These are phyloP conservation scores for Pipra filicauda DNA, from an alignment of 2,113 vertebrate species.

Conservation along the genomic window DNA sequence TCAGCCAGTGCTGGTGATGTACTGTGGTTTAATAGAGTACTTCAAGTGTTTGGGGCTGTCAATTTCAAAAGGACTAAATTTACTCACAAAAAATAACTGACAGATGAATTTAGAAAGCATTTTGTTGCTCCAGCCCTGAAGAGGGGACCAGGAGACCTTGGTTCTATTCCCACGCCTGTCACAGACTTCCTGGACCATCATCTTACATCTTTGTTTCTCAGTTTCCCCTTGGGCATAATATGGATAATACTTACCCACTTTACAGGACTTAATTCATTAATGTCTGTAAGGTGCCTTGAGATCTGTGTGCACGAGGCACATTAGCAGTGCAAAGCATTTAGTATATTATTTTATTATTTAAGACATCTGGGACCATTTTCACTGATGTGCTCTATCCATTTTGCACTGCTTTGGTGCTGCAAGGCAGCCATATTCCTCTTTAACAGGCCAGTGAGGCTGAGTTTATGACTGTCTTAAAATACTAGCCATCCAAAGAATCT, in stretches of 20 bases:
- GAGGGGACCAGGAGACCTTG: neutral
- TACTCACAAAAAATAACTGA: slow-evolving; percentile 13
- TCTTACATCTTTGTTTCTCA: slow-evolving; percentile 65
- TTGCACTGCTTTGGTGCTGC: slow-evolving; percentile 54
- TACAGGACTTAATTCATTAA: slow-evolving; percentile 68
- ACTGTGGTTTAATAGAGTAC: neutral
- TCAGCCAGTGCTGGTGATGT: neutral
- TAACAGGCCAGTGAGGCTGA: slow-evolving; percentile 17
- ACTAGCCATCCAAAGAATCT: neutral
- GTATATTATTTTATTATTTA: slow-evolving; percentile 72
- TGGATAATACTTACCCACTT: slow-evolving; percentile 58
- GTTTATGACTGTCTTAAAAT: slow-evolving; percentile 37
- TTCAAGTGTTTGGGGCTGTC: slow-evolving; percentile 26
- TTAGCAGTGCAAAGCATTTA: slow-evolving; percentile 65
- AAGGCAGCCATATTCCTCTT: slow-evolving; percentile 47
- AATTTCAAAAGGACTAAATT: slow-evolving; percentile 33
- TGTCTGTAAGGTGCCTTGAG: slow-evolving; percentile 57
- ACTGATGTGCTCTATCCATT: slow-evolving; percentile 60
- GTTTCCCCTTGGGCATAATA: slow-evolving; percentile 56
- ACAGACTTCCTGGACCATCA: slow-evolving; percentile 52
- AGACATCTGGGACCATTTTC: slow-evolving; percentile 65
- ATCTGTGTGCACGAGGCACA: slow-evolving; percentile 55
- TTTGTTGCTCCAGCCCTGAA: slow-evolving; percentile 12
- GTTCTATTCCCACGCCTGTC: slow-evolving; percentile 40
- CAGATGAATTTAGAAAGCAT: slow-evolving; percentile 9